Conservation (phyloP, 1,140 invertebrate species). For the Sipha flava region DNA sequence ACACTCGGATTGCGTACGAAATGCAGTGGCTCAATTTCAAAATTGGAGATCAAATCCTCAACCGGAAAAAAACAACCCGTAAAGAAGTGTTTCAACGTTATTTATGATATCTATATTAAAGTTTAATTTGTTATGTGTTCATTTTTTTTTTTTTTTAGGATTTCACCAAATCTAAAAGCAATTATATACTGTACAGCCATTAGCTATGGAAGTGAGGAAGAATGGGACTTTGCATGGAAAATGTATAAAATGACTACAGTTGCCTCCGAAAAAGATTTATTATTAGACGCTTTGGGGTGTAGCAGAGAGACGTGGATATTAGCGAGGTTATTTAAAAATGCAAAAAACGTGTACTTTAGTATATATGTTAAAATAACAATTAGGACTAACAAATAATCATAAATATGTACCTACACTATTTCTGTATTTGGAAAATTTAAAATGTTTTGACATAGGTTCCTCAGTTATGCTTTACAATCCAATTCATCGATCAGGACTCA, state of each 20-base stretch:
- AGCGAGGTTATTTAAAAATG: slow-evolving; percentile 50
- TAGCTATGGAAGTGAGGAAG: slow-evolving; percentile 61
- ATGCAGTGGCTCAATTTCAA: slow-evolving; percentile 57
- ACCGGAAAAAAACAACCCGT: slow-evolving; percentile 65
- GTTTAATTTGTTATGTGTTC: no score
- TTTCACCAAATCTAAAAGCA: slow-evolving; percentile 68
- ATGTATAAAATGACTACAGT: slow-evolving; percentile 63
- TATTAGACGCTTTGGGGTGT: slow-evolving; percentile 70
- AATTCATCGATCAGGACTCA: slow-evolving; percentile 71
- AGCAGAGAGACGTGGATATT: slow-evolving; percentile 67
- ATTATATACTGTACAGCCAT: slow-evolving; percentile 80
- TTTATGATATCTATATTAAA: no score
- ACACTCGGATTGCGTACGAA: slow-evolving; percentile 57
- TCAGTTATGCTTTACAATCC: slow-evolving; percentile 59
- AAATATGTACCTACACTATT: neutral
- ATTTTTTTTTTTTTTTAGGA: slow-evolving; percentile 47
- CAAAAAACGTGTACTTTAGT: no score
- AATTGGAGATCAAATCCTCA: slow-evolving; percentile 58
- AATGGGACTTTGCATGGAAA: slow-evolving; percentile 79
- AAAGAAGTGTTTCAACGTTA: neutral
- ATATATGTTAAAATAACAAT: no score
- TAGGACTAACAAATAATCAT: neutral
- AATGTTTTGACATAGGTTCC: slow-evolving; percentile 48
- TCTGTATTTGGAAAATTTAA: neutral
- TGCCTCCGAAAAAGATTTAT: slow-evolving; percentile 62